phyloP scores from a whole-genome alignment of 1,140 invertebrate genomes.

The Cyclargus thomasi region DNA sequence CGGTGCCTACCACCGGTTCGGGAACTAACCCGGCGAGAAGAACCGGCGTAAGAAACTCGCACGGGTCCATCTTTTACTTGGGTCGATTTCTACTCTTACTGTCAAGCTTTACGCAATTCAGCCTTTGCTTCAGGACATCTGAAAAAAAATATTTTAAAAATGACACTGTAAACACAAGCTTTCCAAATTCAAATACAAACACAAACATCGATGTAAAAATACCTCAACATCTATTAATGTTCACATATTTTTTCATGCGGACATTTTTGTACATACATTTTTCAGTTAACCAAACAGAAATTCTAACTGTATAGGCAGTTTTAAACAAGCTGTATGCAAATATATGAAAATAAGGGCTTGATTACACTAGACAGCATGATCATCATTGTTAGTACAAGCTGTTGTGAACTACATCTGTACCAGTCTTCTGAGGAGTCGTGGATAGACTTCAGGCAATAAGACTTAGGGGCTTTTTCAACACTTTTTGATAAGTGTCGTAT shows the following conservation, averaged over 20 bases:
- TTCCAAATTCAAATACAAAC: not conserved
- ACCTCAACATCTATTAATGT: not conserved
- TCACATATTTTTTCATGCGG: not conserved
- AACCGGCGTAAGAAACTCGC: too few species aligned
- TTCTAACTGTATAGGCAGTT: conserved; percentile 2
- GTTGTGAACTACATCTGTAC: too few species aligned
- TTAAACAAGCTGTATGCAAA: conserved; percentile 10
- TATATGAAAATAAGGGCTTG: not conserved
- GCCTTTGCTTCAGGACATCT: too few species aligned
- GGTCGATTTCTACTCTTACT: too few species aligned
- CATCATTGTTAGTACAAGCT: conserved; percentile 5
- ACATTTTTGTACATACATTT: conserved; percentile 6
- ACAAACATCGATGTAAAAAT: not conserved
- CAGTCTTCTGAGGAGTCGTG: too few species aligned
- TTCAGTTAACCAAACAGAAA: conserved; percentile 11
- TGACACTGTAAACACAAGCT: not conserved
- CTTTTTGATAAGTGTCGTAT: too few species aligned
- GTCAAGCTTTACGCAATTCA: too few species aligned
- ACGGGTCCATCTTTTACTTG: too few species aligned
- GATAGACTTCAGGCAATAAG: too few species aligned
- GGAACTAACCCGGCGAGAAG: too few species aligned
- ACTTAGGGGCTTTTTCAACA: too few species aligned
- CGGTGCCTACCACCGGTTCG: too few species aligned
- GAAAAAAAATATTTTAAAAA: not conserved
- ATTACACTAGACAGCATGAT: not conserved